phyloP scores from a whole-genome alignment of 2,113 vertebrate species.

The Pollachius pollachius region DNA sequence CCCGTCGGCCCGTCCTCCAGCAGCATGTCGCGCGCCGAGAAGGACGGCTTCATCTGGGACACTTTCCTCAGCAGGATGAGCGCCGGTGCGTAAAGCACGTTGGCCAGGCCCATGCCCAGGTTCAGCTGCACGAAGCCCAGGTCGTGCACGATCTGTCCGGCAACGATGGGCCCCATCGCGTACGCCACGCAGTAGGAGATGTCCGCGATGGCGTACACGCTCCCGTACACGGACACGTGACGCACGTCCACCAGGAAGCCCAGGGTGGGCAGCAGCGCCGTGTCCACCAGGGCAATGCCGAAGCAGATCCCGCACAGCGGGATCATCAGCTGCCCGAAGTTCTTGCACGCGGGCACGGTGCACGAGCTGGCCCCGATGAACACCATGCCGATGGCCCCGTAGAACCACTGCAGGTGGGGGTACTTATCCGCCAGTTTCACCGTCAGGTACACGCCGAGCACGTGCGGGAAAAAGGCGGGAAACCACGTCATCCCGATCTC shows the following conservation, averaged over 20 bases:
- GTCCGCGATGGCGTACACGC: conserved; percentile 96
- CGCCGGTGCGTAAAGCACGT: conserved; percentile 91
- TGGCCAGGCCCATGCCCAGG: conserved; percentile 93
- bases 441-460: conserved; percentile 90
- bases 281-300: conserved; percentile 96
- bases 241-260: conserved; percentile 95
- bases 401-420: conserved; percentile 96
- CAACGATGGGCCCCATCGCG: conserved; percentile 89
- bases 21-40: conserved; percentile 91
- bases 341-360: conserved; percentile 89
- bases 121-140: conserved; percentile 92
- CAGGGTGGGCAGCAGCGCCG: conserved; percentile 90
- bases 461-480: conserved; percentile 93
- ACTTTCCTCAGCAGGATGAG: conserved; percentile 89
- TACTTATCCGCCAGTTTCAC: conserved; percentile 87
- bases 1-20: conserved; percentile 91
- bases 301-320: conserved; percentile 96
- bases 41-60: conserved; percentile 87
- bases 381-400: conserved; percentile 92
- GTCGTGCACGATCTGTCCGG: conserved; percentile 91
- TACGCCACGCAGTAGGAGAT: conserved; percentile 97
- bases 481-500: conserved; percentile 94
- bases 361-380: conserved; percentile 94
- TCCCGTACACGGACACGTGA: conserved; percentile 92
- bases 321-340: conserved; percentile 85